Evolutionary conservation across 2,888 invertebrate species (phyloP).

Genomic region (Drosophila helvetica): DNA sequence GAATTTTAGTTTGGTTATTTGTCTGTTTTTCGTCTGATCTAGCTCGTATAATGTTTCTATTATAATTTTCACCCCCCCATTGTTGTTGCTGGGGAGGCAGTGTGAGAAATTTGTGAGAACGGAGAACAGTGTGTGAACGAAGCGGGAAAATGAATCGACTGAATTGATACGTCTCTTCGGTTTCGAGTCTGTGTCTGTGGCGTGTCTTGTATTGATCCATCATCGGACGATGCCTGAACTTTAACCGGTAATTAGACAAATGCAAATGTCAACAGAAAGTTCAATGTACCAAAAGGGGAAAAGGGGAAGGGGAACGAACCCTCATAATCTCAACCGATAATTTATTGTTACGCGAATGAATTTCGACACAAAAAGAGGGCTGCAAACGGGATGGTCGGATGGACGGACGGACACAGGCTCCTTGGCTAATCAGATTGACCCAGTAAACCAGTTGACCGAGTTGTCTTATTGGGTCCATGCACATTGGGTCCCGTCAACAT

Average conservation of each 20-base stretch:
- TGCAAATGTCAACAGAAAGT: conserved; percentile 75
- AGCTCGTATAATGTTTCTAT: conserved; percentile 70
- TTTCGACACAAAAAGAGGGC: conserved; percentile 69
- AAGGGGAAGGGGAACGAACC: conserved; percentile 8
- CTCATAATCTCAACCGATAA: conserved; percentile 76
- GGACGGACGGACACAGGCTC: conserved; percentile 43
- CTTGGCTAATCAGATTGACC: conserved; percentile 74
- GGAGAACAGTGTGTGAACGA: conserved; percentile 60
- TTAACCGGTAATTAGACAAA: conserved; percentile 69
- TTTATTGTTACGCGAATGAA: conserved; percentile 71
- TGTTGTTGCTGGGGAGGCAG: conserved; percentile 32
- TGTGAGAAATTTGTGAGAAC: conserved; percentile 66
- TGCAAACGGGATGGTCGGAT: conserved; percentile 27
- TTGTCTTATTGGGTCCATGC: conserved; percentile 32
- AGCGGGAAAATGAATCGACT: conserved; percentile 60
- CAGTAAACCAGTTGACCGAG: conserved; percentile 69
- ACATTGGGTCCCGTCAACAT: conserved; percentile 66
- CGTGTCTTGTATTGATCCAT: conserved; percentile 69
- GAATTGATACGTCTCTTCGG: conserved; percentile 18
- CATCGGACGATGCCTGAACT: conserved; percentile 61
- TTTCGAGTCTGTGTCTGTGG: conserved; percentile 33
- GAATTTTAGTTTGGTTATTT: conserved; percentile 70
- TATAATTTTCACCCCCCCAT: conserved; percentile 55
- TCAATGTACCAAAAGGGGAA: conserved; percentile 50
- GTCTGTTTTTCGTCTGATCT: conserved; percentile 53